A percentile compares a stretch with the other conserved stretches of the same genome.
phyloP scores from a whole-genome alignment of 2,113 vertebrate species.

The Neopipo cinnamomea region DNA sequence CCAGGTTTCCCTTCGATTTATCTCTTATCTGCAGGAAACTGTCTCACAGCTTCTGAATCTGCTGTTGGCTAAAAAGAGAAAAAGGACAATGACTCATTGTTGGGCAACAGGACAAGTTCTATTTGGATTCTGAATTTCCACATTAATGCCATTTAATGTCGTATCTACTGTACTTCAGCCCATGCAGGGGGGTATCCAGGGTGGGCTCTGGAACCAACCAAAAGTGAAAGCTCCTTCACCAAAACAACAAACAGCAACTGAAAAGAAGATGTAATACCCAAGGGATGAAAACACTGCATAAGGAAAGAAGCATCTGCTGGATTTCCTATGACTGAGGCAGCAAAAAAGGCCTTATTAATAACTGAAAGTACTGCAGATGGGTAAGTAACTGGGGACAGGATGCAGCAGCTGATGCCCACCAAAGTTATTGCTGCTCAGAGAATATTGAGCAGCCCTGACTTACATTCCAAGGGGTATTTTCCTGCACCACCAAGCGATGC shows the following conservation, averaged over 20 bases:
- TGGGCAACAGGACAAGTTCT: constrained; percentile 59
- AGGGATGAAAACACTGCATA: constrained; percentile 48
- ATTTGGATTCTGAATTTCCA: constrained; percentile 57
- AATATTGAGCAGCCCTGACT: neutral
- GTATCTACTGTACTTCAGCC: constrained; percentile 7
- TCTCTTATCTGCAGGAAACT: constrained; percentile 88
- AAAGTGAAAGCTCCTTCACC: constrained; percentile 69
- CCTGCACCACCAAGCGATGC: neutral
- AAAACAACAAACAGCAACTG: constrained; percentile 69
- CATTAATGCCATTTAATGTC: constrained; percentile 36
- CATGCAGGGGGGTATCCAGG: constrained; percentile 55
- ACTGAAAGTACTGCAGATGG: neutral
- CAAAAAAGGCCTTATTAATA: constrained; percentile 12
- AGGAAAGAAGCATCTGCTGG: neutral
- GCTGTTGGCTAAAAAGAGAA: constrained; percentile 64
- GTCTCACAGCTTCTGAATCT: constrained; percentile 74
- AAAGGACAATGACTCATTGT: constrained; percentile 75
- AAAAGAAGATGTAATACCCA: constrained; percentile 39
- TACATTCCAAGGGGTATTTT: neutral
- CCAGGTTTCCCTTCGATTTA: constrained; percentile 72
- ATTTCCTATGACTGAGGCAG: constrained; percentile 24
- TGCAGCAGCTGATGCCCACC: neutral
- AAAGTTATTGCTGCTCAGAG: neutral
- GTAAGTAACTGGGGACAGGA: neutral
- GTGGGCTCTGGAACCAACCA: constrained; percentile 65